phyloP scores from a whole-genome alignment of 2,888 invertebrate genomes.

The Unio pictorum region DNA sequence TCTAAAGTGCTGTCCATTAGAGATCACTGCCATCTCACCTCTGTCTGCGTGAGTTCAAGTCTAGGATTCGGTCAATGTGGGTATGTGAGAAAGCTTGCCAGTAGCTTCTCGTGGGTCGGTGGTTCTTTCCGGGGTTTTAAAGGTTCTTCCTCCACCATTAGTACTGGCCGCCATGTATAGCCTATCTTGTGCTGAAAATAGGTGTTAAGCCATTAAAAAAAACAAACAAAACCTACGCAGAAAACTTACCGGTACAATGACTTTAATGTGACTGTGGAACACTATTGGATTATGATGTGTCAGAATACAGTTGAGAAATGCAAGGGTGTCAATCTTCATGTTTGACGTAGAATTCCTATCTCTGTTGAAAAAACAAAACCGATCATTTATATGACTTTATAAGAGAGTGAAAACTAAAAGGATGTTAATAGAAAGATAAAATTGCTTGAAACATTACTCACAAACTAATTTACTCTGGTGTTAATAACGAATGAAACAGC shows the following conservation, averaged over 20 bases:
- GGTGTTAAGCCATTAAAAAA: too few species aligned
- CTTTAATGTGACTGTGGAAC: slow-evolving; percentile 68
- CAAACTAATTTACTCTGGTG: slow-evolving; percentile 5
- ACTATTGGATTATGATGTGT: slow-evolving; percentile 81
- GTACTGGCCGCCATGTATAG: too few species aligned
- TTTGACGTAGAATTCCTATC: slow-evolving; percentile 96
- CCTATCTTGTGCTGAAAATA: too few species aligned
- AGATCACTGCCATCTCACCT: too few species aligned
- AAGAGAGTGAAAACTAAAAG: background rate
- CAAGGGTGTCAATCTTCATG: slow-evolving; percentile 94
- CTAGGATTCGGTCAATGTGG: too few species aligned
- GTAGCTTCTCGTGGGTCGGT: too few species aligned
- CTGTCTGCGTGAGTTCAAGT: too few species aligned
- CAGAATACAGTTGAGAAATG: slow-evolving; percentile 89
- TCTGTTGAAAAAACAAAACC: slow-evolving; percentile 69
- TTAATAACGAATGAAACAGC: background rate
- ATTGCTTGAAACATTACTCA: background rate
- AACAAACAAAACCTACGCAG: too few species aligned
- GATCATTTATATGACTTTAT: background rate
- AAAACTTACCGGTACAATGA: slow-evolving; percentile 71
- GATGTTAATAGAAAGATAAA: background rate
- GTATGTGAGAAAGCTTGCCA: too few species aligned
- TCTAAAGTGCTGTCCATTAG: too few species aligned
- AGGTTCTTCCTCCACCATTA: too few species aligned
- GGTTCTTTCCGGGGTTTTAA: too few species aligned